Percentiles rank a stretch among this genome's conserved stretches.
These are phyloP conservation scores for Euwallacea similis DNA, from an alignment of 1,140 invertebrate species.

Conservation along the genomic window DNA sequence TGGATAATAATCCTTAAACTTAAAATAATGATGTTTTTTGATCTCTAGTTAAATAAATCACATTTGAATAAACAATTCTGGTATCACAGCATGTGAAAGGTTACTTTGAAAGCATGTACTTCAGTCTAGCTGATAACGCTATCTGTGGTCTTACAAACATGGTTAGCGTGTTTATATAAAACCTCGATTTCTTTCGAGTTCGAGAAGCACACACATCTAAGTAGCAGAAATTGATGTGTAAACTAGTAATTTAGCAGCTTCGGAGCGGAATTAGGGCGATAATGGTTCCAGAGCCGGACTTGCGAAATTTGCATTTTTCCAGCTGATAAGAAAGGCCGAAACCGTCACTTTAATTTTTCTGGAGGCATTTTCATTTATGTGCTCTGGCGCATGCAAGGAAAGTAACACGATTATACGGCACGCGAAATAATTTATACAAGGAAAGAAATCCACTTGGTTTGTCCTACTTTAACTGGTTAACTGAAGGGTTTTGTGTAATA, in stretches of 20 bases:
- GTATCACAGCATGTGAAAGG: constrained; percentile 25
- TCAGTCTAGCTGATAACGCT: constrained; percentile 23
- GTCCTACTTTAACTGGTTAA: constrained; percentile 2
- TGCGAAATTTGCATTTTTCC: no score
- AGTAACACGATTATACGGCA: constrained; percentile 3
- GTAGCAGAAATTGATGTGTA: not conserved
- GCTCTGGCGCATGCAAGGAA: constrained; percentile 10
- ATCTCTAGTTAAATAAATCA: constrained; percentile 28
- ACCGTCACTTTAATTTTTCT: not conserved
- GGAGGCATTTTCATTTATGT: constrained; percentile 1
- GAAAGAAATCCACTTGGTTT: constrained; percentile 3
- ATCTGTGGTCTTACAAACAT: constrained; percentile 12
- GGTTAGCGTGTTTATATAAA: constrained; percentile 16
- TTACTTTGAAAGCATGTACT: constrained; percentile 31
- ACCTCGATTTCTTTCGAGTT: constrained; percentile 3
- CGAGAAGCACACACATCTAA: not conserved
- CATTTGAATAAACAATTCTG: constrained; percentile 9
- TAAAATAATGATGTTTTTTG: constrained; percentile 19
- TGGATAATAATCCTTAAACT: not conserved
- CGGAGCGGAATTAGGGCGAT: no score
- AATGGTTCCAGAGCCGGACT: no score
- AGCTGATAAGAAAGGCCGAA: not conserved
- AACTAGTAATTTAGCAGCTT: no score
- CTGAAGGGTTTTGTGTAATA: constrained; percentile 8
- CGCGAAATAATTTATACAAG: constrained; percentile 19